Conservation (phyloP, 2,797 vertebrate species). For the Rhinogobio ventralis region DNA sequence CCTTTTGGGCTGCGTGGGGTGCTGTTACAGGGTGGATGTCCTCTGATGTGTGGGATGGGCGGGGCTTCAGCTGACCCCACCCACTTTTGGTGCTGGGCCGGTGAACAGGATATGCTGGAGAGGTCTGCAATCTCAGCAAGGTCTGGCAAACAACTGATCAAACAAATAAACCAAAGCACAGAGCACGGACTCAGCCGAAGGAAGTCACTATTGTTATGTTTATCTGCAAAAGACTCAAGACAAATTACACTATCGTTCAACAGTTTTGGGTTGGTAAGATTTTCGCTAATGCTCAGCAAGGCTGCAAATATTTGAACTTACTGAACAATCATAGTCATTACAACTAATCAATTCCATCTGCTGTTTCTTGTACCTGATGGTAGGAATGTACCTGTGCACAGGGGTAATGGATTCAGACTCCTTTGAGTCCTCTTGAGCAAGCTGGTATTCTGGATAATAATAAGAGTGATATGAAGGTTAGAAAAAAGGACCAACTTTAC, state of each 20-base stretch:
- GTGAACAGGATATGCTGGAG: conserved; percentile 70
- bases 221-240: neutral
- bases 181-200: neutral
- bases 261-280: neutral
- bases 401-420: conserved; percentile 32
- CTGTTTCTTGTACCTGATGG: conserved; percentile 24
- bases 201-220: neutral
- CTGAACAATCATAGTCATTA: neutral
- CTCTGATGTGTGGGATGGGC: conserved; percentile 28
- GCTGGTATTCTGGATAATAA: conserved; percentile 46
- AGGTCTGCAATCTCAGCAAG: conserved; percentile 63
- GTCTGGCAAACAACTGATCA: conserved; percentile 46
- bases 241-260: neutral
- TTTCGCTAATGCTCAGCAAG: neutral
- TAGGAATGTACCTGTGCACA: conserved; percentile 21
- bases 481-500: neutral
- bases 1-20: conserved; percentile 67
- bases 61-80: neutral
- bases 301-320: too few species aligned
- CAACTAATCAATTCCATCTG: neutral
- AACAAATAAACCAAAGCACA: conserved; percentile 23
- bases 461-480: neutral
- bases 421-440: conserved; percentile 42
- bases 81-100: conserved; percentile 55
- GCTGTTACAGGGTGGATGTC: conserved; percentile 62